phyloP scores from a whole-genome alignment of 1,140 invertebrate species.

The Drosophila tropicalis region DNA sequence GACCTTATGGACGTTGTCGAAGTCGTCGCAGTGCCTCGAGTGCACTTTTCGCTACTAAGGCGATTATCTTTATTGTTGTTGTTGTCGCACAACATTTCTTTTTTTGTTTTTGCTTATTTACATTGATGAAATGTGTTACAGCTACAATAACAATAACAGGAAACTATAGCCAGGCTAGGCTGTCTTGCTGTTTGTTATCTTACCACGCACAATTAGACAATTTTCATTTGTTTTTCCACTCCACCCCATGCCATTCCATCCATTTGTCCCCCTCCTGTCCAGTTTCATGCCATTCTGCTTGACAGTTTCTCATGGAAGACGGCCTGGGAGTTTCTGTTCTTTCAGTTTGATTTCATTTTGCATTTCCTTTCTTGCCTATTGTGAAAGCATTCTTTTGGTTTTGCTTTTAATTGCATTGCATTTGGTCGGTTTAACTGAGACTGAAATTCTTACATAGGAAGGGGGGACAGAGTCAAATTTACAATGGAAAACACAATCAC shows the following conservation, averaged over 20 bases:
- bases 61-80: slow-evolving; percentile 65
- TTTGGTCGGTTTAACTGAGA: slow-evolving; percentile 37
- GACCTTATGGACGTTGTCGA: slow-evolving; percentile 35
- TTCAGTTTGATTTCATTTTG: slow-evolving; percentile 8
- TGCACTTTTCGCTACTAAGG: slow-evolving; percentile 74
- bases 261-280: background rate
- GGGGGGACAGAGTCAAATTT: background rate
- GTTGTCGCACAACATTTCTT: slow-evolving; percentile 14
- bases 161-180: slow-evolving; percentile 41
- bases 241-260: background rate
- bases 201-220: slow-evolving; percentile 81
- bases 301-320: slow-evolving; percentile 61
- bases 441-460: background rate
- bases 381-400: slow-evolving; percentile 62
- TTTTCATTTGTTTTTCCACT: slow-evolving; percentile 58
- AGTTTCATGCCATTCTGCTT: slow-evolving; percentile 25
- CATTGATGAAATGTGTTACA: slow-evolving; percentile 75
- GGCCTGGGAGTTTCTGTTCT: slow-evolving; percentile 53
- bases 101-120: slow-evolving; percentile 63
- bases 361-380: slow-evolving; percentile 28
- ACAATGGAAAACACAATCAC: background rate
- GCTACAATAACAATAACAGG: slow-evolving; percentile 73
- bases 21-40: slow-evolving; percentile 40
- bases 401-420: slow-evolving; percentile 62
- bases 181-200: slow-evolving; percentile 68